Percentiles rank a stretch among this genome's conserved stretches.
phyloP scores from a whole-genome alignment of 2,888 invertebrate species.

The Congeria kusceri region DNA sequence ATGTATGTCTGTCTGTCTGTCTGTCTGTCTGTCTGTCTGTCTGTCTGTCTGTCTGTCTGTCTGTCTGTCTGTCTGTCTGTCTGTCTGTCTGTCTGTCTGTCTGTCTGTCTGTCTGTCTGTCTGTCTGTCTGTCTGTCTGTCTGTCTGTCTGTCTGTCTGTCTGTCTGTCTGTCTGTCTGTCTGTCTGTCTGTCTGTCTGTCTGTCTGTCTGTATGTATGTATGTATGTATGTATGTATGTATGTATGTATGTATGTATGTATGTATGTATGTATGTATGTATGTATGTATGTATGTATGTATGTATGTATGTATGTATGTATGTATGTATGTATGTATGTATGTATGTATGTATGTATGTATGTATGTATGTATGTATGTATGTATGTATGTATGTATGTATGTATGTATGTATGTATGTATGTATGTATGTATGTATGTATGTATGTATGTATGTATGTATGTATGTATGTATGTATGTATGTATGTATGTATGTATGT shows the following conservation, averaged over 20 bases:
- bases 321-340: constrained; percentile 49
- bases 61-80: background rate
- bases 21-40: background rate
- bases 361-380: background rate
- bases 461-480: constrained; percentile 1
- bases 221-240: constrained; percentile 34
- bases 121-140: background rate
- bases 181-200: constrained; percentile 16
- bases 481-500: constrained; percentile 3
- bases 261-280: constrained; percentile 30
- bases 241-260: constrained; percentile 35
- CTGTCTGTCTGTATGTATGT: constrained; percentile 28
- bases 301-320: constrained; percentile 50
- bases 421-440: constrained; percentile 8
- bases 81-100: background rate
- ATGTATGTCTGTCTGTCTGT: constrained; percentile 3
- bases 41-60: background rate
- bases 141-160: background rate
- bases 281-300: constrained; percentile 42
- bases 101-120: background rate
- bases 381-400: constrained; percentile 1
- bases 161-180: background rate
- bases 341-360: constrained; percentile 21
- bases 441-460: constrained; percentile 3
- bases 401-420: constrained; percentile 8